Conservation (phyloP, 2,113 vertebrate species). For the Ceyx margarethae region DNA sequence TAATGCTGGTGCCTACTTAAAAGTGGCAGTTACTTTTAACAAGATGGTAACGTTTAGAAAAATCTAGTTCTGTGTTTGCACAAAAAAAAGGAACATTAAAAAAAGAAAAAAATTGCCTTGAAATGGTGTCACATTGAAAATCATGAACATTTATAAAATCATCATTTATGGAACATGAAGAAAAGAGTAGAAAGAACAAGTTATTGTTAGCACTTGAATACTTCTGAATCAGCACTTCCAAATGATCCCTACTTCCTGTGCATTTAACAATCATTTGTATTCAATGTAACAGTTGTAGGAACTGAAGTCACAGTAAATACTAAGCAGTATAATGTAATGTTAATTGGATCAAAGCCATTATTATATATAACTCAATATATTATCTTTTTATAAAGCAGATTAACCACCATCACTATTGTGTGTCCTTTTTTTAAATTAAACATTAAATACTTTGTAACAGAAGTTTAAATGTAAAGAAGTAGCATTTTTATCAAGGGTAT, state of each 20-base stretch:
- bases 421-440: background rate
- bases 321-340: conserved; percentile 17
- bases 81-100: background rate
- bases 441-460: background rate
- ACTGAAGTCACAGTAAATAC: conserved; percentile 47
- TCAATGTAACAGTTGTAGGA: conserved; percentile 43
- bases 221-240: conserved; percentile 71
- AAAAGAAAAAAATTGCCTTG: background rate
- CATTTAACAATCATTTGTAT: background rate
- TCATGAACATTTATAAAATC: background rate
- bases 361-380: conserved; percentile 49
- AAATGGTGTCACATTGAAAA: conserved; percentile 9
- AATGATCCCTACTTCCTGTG: conserved; percentile 22
- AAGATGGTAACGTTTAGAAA: conserved; percentile 26
- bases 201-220: conserved; percentile 73
- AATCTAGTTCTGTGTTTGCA: conserved; percentile 38
- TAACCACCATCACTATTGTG: conserved; percentile 15
- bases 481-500: background rate
- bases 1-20: conserved; percentile 32
- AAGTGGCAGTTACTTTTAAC: conserved; percentile 26
- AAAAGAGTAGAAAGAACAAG: conserved; percentile 7
- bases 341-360: conserved; percentile 47
- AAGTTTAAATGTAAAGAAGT: background rate
- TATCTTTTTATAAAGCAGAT: conserved; percentile 47
- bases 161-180: conserved; percentile 3